These are phyloP conservation scores for Caenorhabditis afra DNA, from an alignment of 2,888 invertebrate genomes.

Conservation along the genomic window DNA sequence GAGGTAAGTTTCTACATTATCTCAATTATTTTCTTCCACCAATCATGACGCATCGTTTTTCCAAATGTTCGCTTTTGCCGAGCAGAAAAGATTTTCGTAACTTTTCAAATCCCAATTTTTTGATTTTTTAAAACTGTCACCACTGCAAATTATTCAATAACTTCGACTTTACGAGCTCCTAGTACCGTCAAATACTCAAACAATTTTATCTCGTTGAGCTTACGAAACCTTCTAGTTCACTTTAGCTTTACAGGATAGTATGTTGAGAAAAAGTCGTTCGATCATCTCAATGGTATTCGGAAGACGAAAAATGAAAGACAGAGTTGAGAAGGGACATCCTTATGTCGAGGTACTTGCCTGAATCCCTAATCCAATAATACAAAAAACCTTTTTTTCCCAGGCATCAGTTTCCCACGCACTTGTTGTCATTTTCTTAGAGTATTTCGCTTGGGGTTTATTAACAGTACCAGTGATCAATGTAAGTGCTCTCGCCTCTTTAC, in stretches of 20 bases:
- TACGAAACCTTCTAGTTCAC: neutral
- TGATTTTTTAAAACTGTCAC: slow-evolving; percentile 17
- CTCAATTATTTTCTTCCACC: neutral
- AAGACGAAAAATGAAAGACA: slow-evolving; percentile 60
- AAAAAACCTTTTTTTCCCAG: slow-evolving; percentile 6
- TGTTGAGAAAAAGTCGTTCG: slow-evolving; percentile 67
- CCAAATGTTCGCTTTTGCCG: neutral
- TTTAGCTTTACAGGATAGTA: slow-evolving; percentile 57
- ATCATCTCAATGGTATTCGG: slow-evolving; percentile 69
- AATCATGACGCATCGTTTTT: too few relatives aligned
- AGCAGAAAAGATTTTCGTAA: neutral
- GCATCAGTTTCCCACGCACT: slow-evolving; percentile 98
- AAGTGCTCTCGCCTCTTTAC: slow-evolving; percentile 80
- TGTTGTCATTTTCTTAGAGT: slow-evolving; percentile 99
- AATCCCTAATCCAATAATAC: neutral
- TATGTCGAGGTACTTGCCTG: slow-evolving; percentile 30
- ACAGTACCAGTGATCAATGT: slow-evolving; percentile 96
- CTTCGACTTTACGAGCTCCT: too few relatives aligned
- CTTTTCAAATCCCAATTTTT: too few relatives aligned
- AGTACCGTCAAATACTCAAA: too few relatives aligned
- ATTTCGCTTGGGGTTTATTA: slow-evolving; percentile 98
- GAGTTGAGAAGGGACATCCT: slow-evolving; percentile 58
- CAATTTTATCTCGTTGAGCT: neutral
- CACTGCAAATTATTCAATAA: too few relatives aligned
- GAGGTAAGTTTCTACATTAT: slow-evolving; percentile 38